Evolutionary conservation across 2,113 vertebrate genomes (phyloP).

Genomic region (Clarias gariepinus): DNA sequence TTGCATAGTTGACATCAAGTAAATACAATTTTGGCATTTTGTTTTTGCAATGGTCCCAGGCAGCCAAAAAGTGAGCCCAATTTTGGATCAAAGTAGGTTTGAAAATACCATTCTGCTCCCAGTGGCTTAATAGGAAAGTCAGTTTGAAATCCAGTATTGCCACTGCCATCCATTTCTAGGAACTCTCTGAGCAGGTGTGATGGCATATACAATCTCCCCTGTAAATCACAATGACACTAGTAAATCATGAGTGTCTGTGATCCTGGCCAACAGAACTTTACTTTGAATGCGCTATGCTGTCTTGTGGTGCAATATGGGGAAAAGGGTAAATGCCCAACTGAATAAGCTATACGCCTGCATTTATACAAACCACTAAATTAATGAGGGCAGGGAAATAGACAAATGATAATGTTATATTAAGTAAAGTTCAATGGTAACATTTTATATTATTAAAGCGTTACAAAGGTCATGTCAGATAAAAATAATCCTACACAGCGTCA

Average conservation of each 20-base stretch:
- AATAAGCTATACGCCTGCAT: not conserved
- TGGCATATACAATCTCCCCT: not conserved
- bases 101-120: not conserved
- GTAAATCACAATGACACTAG: not conserved
- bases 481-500: not conserved
- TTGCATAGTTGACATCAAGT: not conserved
- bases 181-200: not conserved
- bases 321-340: not conserved
- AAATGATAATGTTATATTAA: not conserved
- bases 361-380: not conserved
- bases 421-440: not conserved
- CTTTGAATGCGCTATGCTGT: not conserved
- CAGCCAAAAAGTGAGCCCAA: constrained; percentile 3
- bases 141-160: not conserved
- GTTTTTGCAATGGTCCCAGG: not conserved
- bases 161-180: not conserved
- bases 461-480: constrained; percentile 2
- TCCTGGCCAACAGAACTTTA: not conserved
- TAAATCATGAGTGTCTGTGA: not conserved
- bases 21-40: not conserved
- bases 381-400: not conserved
- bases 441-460: not conserved
- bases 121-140: not conserved
- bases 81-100: constrained; percentile 6
- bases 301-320: not conserved